A percentile compares a stretch with the other conserved stretches of the same genome.
These are phyloP conservation scores for Cherax quadricarinatus DNA, from an alignment of 1,140 invertebrate species.

Conservation along the genomic window DNA sequence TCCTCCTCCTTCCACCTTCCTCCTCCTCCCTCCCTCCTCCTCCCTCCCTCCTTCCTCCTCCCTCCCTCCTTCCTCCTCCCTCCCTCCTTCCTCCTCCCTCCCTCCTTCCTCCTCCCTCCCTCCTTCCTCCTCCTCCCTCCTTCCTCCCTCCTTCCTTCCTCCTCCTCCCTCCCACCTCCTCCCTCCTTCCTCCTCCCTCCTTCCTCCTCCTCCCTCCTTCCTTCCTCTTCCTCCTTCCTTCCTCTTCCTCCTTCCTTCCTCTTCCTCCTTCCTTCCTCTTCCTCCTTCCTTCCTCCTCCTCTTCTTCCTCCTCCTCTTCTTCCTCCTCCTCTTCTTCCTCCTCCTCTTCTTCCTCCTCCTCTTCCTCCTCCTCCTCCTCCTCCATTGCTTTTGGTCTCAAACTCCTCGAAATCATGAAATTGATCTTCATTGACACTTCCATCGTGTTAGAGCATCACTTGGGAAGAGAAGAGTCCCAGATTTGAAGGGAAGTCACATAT, in stretches of 20 bases:
- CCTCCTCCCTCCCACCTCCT: too few relatives aligned
- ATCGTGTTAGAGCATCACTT: too few relatives aligned
- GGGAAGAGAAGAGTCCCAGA: too few relatives aligned
- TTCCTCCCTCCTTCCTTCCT: too few relatives aligned
- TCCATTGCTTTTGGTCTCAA: too few relatives aligned
- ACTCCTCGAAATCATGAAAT: too few relatives aligned
- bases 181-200: conserved; percentile 5
- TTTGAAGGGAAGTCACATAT: too few relatives aligned
- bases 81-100: too few relatives aligned
- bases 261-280: not conserved
- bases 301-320: not conserved
- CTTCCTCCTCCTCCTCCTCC: not conserved
- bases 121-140: too few relatives aligned
- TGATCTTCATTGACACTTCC: too few relatives aligned
- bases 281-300: not conserved
- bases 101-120: too few relatives aligned
- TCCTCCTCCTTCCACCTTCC: not conserved
- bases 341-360: not conserved
- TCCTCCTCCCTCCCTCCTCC: conserved; percentile 1
- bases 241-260: not conserved
- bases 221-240: not conserved
- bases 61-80: not conserved
- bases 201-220: not conserved
- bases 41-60: conserved; percentile 8
- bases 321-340: not conserved